Evolutionary conservation across 2,888 invertebrate genomes (phyloP).

Genomic region (Ischnus inquisitorius): DNA sequence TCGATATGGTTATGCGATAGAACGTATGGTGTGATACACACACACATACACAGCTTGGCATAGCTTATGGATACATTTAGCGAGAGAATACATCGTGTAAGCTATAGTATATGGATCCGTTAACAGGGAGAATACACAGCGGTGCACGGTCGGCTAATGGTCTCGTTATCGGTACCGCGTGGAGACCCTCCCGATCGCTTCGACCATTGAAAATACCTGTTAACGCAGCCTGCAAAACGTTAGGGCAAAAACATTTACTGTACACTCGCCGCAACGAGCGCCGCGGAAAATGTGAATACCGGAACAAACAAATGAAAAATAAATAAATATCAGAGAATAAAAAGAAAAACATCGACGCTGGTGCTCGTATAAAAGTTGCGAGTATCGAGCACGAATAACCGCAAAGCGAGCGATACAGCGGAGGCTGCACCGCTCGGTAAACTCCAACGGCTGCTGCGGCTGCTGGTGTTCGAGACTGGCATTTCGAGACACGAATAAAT

Average conservation of each 20-base stretch:
- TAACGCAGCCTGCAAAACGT: slow-evolving; percentile 42
- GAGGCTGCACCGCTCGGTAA: slow-evolving; percentile 10
- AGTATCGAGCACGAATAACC: not conserved
- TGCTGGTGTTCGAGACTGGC: slow-evolving; percentile 27
- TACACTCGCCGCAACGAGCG: slow-evolving; percentile 4
- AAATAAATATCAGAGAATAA: not conserved
- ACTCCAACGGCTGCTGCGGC: slow-evolving; percentile 18
- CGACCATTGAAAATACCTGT: slow-evolving; percentile 58
- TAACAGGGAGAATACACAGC: slow-evolving; percentile 65
- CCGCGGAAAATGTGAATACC: slow-evolving; percentile 20
- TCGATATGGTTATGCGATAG: not conserved
- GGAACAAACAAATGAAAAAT: not conserved
- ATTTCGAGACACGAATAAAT: slow-evolving; percentile 56
- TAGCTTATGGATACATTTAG: not conserved
- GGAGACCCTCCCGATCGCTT: slow-evolving; percentile 56
- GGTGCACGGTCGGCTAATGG: slow-evolving; percentile 69
- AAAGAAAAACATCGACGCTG: not conserved
- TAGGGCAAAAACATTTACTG: slow-evolving; percentile 31
- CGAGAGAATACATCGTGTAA: slow-evolving; percentile 15
- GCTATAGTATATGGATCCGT: slow-evolving; percentile 54
- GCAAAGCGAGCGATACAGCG: not conserved
- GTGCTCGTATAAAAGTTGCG: slow-evolving; percentile 1
- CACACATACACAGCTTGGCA: too few species aligned
- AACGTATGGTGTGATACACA: not conserved
- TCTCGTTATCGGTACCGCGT: slow-evolving; percentile 70